Evolutionary conservation across 2,797 vertebrate species (phyloP), one percentile per base, ranked within the genome.

Genomic region (Smutsia gigantea): DNA sequence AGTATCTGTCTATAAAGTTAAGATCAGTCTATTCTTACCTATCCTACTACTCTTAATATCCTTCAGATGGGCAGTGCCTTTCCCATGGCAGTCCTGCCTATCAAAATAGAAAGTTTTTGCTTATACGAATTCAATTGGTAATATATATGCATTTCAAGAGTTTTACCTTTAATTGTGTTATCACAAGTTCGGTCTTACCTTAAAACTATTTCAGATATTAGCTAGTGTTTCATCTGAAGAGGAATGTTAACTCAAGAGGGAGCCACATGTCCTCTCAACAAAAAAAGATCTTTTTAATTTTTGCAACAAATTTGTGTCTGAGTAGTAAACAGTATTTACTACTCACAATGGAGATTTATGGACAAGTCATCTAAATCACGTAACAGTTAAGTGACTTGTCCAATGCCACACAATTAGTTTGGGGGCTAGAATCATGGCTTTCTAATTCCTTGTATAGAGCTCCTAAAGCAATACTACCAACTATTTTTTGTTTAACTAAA

Each of bases 1-100:
- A 25, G 39, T 94, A 18, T 96, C 21, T 74, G 37, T 91, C 51
- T 92, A 90, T 69, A 96, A 85, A 93, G 61, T 63, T 83, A 89
- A 83, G 21, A 82, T 68, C 42, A 71, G 34, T 81, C 61, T 89
- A n/a, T 75, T 92, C 69, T 95, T 78, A 87, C 15, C 34, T 25
- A 95, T 74, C 34, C 84, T 12, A 68, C 37, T 75, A 90, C 27
- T 95, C 78, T 87, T 90, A 95, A 55, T 66, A 92, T 61, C 25
- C 61, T 93, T 94, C 64, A 87, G 34, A 96, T 31, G 34, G 81
- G 29, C 46, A 92, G 4, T 93, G 34, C 72, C 57, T 88, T 94
- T 88, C 29, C 87, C 74, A 86, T 85, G 34, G 51, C 1, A 0
- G 49, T 81, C 31, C 66, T 85, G 31, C 51, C 51, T 92, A 83